A percentile compares a stretch with the other conserved stretches of the same genome.
These are phyloP conservation scores for Camelus bactrianus DNA, from an alignment of 2,113 vertebrate species.

Conservation along the genomic window DNA sequence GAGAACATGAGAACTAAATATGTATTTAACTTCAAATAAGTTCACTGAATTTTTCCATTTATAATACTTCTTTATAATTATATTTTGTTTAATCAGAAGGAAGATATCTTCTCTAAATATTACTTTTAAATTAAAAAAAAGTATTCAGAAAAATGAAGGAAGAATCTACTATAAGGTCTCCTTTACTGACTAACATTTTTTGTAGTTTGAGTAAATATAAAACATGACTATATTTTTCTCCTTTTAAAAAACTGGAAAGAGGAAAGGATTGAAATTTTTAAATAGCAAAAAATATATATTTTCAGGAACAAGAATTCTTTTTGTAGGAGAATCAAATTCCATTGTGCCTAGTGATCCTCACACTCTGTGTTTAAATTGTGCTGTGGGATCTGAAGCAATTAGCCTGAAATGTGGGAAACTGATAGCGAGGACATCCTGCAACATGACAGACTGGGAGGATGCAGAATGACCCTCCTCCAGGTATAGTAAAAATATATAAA, in stretches of 20 bases:
- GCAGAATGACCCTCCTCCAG: neutral
- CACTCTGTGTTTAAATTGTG: neutral
- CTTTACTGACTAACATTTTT: neutral
- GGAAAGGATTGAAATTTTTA: neutral
- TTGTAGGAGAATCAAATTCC: neutral
- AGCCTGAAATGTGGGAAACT: neutral
- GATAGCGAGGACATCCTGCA: neutral
- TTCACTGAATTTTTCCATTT: neutral
- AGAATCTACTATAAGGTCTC: neutral
- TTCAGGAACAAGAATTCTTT: neutral
- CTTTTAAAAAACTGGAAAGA: neutral
- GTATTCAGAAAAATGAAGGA: neutral
- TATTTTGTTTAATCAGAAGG: neutral
- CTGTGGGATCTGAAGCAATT: neutral
- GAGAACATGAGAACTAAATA: neutral
- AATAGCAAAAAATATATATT: neutral
- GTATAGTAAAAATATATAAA: neutral
- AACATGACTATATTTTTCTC: neutral
- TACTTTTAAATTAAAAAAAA: neutral
- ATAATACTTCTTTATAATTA: neutral
- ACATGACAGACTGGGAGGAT: neutral
- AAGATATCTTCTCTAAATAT: neutral
- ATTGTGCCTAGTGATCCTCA: neutral
- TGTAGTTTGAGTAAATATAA: neutral
- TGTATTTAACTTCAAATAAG: neutral